Conservation (phyloP, 2,113 vertebrate genomes). For the Rhinopithecus roxellana region DNA sequence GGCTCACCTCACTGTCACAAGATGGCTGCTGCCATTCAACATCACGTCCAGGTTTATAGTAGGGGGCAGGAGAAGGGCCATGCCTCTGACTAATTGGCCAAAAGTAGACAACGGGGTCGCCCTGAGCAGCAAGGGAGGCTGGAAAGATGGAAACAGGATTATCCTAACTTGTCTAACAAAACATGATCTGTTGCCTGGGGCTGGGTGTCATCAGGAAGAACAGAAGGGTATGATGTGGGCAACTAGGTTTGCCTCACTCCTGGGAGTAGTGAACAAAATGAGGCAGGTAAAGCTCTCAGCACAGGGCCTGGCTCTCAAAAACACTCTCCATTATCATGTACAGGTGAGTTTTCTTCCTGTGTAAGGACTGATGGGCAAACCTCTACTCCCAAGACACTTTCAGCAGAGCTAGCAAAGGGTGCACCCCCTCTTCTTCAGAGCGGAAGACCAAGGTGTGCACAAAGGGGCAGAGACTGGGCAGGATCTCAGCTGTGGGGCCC, state of each 20-base stretch:
- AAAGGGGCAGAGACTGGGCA: not conserved
- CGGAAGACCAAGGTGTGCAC: not conserved
- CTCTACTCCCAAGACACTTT: not conserved
- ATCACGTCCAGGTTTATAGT: not conserved
- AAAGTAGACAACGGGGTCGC: not conserved
- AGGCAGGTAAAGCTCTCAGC: not conserved
- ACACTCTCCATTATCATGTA: not conserved
- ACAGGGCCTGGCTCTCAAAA: not conserved
- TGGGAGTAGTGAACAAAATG: not conserved
- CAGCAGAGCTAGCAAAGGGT: not conserved
- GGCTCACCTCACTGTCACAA: not conserved
- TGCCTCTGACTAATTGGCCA: not conserved
- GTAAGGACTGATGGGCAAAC: not conserved
- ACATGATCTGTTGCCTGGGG: not conserved
- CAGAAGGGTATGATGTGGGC: not conserved
- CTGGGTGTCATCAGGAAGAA: not conserved
- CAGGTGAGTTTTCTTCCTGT: not conserved
- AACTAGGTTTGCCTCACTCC: not conserved
- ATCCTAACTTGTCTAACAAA: not conserved
- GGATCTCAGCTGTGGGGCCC: fast-evolving
- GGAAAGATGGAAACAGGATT: not conserved
- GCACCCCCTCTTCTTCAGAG: not conserved
- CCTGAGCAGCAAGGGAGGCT: not conserved
- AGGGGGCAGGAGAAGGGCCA: not conserved
- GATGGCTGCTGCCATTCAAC: not conserved